These are phyloP conservation scores for Acanthosepion pharaonis DNA, from an alignment of 2,888 invertebrate genomes.

Conservation along the genomic window DNA sequence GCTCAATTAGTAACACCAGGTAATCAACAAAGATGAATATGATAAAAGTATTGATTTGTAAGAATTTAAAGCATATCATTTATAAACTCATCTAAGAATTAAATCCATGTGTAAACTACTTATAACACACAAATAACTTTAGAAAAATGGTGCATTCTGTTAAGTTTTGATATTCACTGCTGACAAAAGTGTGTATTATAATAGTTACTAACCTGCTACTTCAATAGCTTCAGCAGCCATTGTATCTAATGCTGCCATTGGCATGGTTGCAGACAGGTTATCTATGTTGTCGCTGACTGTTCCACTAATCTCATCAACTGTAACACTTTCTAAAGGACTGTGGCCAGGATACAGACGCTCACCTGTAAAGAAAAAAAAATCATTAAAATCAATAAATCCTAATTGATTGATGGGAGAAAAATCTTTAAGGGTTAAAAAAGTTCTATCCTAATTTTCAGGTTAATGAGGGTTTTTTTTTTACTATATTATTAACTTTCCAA, in stretches of 20 bases:
- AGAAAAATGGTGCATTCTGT: not conserved
- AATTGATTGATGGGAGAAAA: not conserved
- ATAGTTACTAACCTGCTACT: not conserved
- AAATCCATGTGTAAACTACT: not conserved
- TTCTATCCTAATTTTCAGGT: not conserved
- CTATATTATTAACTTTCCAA: not conserved
- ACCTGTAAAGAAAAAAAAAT: constrained; percentile 56
- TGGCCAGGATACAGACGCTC: constrained; percentile 65
- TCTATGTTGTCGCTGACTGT: constrained; percentile 56
- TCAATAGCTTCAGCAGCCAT: constrained; percentile 40
- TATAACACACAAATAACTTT: not conserved
- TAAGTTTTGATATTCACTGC: not conserved
- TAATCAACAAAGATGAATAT: too few species aligned
- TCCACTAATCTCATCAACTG: constrained; percentile 63
- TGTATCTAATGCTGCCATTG: constrained; percentile 62
- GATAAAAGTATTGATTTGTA: too few species aligned
- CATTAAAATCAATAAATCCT: not conserved
- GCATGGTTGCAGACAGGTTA: constrained; percentile 60
- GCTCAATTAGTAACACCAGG: too few species aligned
- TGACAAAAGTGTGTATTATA: not conserved
- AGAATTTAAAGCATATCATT: too few species aligned
- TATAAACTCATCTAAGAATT: too few species aligned
- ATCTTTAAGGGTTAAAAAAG: not conserved
- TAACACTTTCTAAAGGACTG: constrained; percentile 56
- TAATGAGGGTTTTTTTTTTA: not conserved